Base-by-base conservation (phyloP, 2,797 vertebrate genomes). In the Glyptemys insculpta region DNA sequence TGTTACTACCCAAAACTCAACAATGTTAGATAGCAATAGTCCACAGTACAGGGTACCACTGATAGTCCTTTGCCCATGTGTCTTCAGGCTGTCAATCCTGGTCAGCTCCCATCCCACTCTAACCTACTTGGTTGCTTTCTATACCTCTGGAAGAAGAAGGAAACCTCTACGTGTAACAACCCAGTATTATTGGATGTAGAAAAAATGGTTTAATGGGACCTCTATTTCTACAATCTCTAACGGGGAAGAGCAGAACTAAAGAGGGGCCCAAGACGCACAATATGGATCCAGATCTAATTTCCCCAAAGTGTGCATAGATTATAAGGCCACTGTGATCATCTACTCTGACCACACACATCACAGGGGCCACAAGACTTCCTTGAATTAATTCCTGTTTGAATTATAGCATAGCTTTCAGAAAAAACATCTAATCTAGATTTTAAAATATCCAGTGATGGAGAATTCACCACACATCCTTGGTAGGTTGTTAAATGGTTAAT, bases 81-180 rank as follows among this genome's bases (percentile, higher is more conserved):
- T 59, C 79, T 8, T 68, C 11, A 12, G 79, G 41, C 84, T 37
- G 80, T 49, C 53, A 29, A 2, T 72, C 81, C 53, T 7, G 65
- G 52, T 12, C 68, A 56, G 44, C 23, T 84, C 74, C 72, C 8
- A 0, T 57, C 31, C 72, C 53, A 25, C n/a, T 44, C n/a, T 62
- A 9, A 44, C 11, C 41, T 18, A 53, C 2, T 47, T 87, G 0
- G 0, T 34, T 90, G 86, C 85, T 81, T 50, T 72, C 53, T 54
- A 81, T 50, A 19, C 19, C 81, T 65, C 12, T 18, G 53, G 37
- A 16, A 50, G n/a, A 25, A 83, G 52, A 2, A 72, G 57, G 44
- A 81, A 27, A 47, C 27, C 9, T 1, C 1, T 37, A 41, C 3
- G 5, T 57, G 59, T 21, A 82, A 18, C 31, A 56, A 34, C 4